phyloP scores from a whole-genome alignment of 1,140 invertebrate species.

The Tetraneura akinire region DNA sequence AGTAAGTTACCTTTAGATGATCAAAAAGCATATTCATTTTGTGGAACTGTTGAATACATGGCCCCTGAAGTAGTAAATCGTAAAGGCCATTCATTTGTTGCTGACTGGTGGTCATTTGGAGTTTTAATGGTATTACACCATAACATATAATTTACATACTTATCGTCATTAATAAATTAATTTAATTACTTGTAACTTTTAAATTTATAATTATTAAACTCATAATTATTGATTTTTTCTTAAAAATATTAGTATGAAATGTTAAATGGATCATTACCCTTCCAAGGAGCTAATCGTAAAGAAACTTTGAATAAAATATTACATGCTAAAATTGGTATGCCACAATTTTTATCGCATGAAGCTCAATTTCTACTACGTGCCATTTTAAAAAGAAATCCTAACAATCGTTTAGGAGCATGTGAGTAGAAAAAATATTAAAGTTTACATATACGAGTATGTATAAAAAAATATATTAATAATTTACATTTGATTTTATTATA shows the following conservation, averaged over 20 bases:
- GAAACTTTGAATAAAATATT: constrained; percentile 99
- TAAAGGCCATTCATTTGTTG: constrained; percentile 95
- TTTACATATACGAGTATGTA: no score
- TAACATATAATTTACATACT: no score
- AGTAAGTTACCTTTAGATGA: constrained; percentile 91
- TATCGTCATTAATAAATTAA: no score
- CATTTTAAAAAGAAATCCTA: constrained; percentile 94
- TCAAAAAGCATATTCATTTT: constrained; percentile 93
- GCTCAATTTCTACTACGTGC: constrained; percentile 90
- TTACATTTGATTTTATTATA: constrained; percentile 59
- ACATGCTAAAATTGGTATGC: constrained; percentile 97
- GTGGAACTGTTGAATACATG: constrained; percentile 97
- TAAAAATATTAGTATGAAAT: constrained; percentile 90
- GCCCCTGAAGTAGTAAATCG: constrained; percentile 96
- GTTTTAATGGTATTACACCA: constrained; percentile 89
- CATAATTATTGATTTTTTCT: not conserved
- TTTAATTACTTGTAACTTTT: not conserved
- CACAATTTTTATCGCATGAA: constrained; percentile 90
- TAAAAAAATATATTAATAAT: no score
- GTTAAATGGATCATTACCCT: constrained; percentile 95
- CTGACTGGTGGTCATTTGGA: constrained; percentile 99
- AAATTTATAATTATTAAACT: not conserved
- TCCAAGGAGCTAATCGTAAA: constrained; percentile 92
- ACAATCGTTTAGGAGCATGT: constrained; percentile 78
- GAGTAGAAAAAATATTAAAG: constrained; percentile 54